Evolutionary conservation across 53 echinoderm and acorn worm species (phyloP), one percentile per base, ranked within the genome.

Genomic region (Astropecten irregularis): DNA sequence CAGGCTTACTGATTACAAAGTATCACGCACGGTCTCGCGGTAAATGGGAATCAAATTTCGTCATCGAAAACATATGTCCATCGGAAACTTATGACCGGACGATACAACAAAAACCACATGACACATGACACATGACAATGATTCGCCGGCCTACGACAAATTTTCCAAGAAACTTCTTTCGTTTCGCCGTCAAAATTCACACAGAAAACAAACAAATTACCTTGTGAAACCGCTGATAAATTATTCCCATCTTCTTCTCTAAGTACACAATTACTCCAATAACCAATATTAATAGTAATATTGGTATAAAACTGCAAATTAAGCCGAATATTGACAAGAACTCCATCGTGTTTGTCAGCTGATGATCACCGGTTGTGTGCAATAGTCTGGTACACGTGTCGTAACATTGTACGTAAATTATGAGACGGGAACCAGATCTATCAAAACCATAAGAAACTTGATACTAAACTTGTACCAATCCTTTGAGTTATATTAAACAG

Each of bases 221-320:
- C 79, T 79, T 79, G 61, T 79, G 79, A 30, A 79, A 9, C 47
- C 79, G 62, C 29, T 79, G 79, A 14, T 79, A 79, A 33, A 79
- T 42, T 7, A 79, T n/a, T 7, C 79, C 79, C 44, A 79, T 44
- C 56, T 60, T 79, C 47, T 79, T 61, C 47, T 79, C 79, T 48
- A 61, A 31, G 56, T 46, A 79, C 25, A 79, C 39, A 6, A 61
- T 46, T 40, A 79, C 0, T 19, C 61, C 79, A 31, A 51, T 20
- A 3, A 79, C 49, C 18, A 62, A 26, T 7, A 62, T 8, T 9
- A 79, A 8, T 31, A 79, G 13, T 30, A 19, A 62, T 20, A 79
- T 48, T 9, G 79, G 79, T 0, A 79, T 11, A 79, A n/a, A 79
- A 20, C 61, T 62, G 31, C 18, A 60, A 44, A 79, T 46, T 61